phyloP scores from a whole-genome alignment of 1,140 invertebrate species.

The Pomacea maculata region DNA sequence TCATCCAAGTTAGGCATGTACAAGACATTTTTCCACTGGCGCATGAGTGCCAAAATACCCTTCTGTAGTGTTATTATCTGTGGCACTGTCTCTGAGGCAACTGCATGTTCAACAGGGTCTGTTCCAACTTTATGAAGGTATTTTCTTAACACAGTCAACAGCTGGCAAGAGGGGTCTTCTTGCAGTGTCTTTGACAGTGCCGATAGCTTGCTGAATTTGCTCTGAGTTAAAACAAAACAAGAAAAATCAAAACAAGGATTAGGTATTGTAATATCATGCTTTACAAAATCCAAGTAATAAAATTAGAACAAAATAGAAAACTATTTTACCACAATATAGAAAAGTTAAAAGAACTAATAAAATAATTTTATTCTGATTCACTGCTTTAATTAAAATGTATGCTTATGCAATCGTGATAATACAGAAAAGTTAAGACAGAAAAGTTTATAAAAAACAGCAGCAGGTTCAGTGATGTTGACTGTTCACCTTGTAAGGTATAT shows the following conservation, averaged over 20 bases:
- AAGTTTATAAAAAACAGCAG: conserved; percentile 4
- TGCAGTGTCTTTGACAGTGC: conserved; percentile 89
- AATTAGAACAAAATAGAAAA: background rate
- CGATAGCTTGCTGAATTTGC: conserved; percentile 89
- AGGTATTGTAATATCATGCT: no score
- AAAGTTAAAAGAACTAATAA: no score
- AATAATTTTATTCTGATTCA: no score
- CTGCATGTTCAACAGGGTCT: conserved; percentile 81
- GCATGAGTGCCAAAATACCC: conserved; percentile 90
- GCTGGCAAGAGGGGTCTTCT: conserved; percentile 94
- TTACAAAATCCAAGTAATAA: no score
- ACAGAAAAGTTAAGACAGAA: background rate
- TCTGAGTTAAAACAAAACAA: conserved; percentile 69
- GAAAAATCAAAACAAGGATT: no score
- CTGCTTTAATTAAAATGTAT: no score
- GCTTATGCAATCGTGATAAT: background rate
- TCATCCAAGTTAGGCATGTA: conserved; percentile 92
- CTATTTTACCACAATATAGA: background rate
- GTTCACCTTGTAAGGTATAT: conserved; percentile 83
- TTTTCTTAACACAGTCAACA: conserved; percentile 87
- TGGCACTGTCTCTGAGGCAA: conserved; percentile 84
- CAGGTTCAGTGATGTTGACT: conserved; percentile 10
- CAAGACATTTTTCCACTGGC: conserved; percentile 96
- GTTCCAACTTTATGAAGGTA: conserved; percentile 82
- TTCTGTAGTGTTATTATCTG: conserved; percentile 86